Percentiles rank a stretch among this genome's conserved stretches.
phyloP scores from a whole-genome alignment of 35 echinoderm and acorn worm species.

The Heliocidaris tuberculata region DNA sequence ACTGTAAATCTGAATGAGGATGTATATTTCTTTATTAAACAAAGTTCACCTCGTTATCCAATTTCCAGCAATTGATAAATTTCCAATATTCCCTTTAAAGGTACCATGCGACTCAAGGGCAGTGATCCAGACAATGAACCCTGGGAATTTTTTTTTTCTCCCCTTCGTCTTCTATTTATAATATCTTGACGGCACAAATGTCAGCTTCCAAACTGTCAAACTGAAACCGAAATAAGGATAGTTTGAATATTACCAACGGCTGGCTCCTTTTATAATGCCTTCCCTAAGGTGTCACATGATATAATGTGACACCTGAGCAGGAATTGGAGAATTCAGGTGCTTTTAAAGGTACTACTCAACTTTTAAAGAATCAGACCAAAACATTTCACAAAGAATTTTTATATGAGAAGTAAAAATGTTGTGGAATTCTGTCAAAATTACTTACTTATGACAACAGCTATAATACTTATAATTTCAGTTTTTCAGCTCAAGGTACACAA shows the following conservation, averaged over 20 bases:
- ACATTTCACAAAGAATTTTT: neutral
- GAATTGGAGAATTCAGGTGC: neutral
- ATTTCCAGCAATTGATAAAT: no score
- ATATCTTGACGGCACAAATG: neutral
- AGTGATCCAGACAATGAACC: neutral
- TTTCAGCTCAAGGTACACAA: no score
- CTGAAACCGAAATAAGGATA: neutral
- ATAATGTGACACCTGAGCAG: neutral
- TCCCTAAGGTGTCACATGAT: neutral
- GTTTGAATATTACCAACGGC: neutral
- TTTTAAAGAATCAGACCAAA: no score
- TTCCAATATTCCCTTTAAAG: neutral
- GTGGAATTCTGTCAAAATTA: no score
- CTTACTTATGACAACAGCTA: no score
- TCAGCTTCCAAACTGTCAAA: neutral
- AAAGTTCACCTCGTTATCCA: no score
- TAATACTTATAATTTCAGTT: no score
- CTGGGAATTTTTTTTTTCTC: neutral
- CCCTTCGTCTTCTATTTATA: neutral
- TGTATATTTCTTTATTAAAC: no score
- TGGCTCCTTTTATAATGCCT: neutral
- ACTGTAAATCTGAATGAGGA: no score
- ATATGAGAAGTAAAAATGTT: no score
- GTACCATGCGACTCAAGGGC: neutral
- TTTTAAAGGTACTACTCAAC: neutral